Conservation (phyloP, 2,888 invertebrate species). For the Diloba caeruleocephala region DNA sequence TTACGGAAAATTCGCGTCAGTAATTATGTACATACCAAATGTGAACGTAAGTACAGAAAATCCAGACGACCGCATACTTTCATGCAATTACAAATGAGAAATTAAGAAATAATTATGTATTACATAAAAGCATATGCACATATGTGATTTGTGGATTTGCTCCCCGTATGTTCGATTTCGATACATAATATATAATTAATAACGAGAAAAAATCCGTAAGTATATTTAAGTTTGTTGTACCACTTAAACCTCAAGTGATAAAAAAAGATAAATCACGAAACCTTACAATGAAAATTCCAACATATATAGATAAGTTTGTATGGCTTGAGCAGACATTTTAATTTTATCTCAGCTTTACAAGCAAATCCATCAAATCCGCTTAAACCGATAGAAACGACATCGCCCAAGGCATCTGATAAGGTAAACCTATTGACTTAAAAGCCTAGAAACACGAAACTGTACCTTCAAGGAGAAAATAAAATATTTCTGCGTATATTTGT, state of each 20-base stretch:
- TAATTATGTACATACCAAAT: too few species aligned
- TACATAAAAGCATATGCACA: too few species aligned
- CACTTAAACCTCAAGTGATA: neutral
- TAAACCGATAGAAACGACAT: slow-evolving; percentile 21
- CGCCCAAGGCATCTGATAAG: slow-evolving; percentile 21
- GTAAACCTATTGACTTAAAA: slow-evolving; percentile 23
- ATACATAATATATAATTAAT: too few species aligned
- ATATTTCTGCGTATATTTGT: neutral
- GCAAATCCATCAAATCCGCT: slow-evolving; percentile 28
- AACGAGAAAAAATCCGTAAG: too few species aligned
- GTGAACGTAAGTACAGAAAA: too few species aligned
- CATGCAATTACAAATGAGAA: too few species aligned
- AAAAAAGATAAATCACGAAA: neutral
- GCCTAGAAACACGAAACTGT: slow-evolving; percentile 14
- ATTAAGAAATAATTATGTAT: too few species aligned
- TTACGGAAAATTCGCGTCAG: too few species aligned
- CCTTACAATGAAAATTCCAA: neutral
- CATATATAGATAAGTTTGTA: neutral
- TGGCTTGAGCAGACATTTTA: slow-evolving; percentile 14
- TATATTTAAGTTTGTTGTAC: too few species aligned
- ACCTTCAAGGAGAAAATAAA: neutral
- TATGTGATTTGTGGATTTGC: too few species aligned
- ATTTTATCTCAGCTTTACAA: slow-evolving; percentile 23
- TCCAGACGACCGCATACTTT: too few species aligned
- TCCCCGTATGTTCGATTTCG: too few species aligned